A percentile compares a stretch with the other conserved stretches of the same genome.
These are phyloP conservation scores for Ips typographus DNA, from an alignment of 1,140 invertebrate species.

Conservation along the genomic window DNA sequence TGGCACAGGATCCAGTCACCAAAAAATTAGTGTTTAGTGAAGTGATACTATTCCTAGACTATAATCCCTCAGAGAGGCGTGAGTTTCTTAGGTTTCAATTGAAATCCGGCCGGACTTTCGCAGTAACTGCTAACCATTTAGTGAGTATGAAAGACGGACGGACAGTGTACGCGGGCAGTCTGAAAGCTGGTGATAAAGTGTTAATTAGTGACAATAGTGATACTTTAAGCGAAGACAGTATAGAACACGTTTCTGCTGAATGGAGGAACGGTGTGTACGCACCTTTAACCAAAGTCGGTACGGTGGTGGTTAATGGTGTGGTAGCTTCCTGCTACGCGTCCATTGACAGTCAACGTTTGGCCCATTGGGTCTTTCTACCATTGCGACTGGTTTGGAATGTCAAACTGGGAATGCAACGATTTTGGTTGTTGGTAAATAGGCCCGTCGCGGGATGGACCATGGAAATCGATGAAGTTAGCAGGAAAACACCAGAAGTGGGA, in stretches of 20 bases:
- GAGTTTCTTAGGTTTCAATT: conserved; percentile 74
- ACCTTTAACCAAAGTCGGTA: conserved; percentile 85
- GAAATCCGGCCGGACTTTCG: conserved; percentile 67
- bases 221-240: conserved; percentile 60
- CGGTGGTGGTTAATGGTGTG: conserved; percentile 86
- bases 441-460: conserved; percentile 39
- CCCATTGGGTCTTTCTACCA: conserved; percentile 82
- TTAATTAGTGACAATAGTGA: conserved; percentile 56
- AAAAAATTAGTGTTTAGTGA: conserved; percentile 77
- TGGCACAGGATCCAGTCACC: conserved; percentile 65
- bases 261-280: conserved; percentile 78
- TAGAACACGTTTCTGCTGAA: conserved; percentile 62
- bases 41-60: conserved; percentile 88
- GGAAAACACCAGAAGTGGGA: conserved; percentile 53
- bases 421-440: conserved; percentile 49
- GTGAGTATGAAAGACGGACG: conserved; percentile 55
- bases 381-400: conserved; percentile 63
- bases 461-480: conserved; percentile 33
- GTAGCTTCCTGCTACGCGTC: conserved; percentile 94
- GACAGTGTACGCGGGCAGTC: conserved; percentile 61
- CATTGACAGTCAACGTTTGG: conserved; percentile 79
- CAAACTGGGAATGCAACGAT: conserved; percentile 44
- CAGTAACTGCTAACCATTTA: conserved; percentile 84
- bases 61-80: conserved; percentile 64
- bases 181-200: conserved; percentile 56